These are phyloP conservation scores for Orientallactaga bullata DNA, from an alignment of 2,113 vertebrate genomes.

Conservation along the genomic window DNA sequence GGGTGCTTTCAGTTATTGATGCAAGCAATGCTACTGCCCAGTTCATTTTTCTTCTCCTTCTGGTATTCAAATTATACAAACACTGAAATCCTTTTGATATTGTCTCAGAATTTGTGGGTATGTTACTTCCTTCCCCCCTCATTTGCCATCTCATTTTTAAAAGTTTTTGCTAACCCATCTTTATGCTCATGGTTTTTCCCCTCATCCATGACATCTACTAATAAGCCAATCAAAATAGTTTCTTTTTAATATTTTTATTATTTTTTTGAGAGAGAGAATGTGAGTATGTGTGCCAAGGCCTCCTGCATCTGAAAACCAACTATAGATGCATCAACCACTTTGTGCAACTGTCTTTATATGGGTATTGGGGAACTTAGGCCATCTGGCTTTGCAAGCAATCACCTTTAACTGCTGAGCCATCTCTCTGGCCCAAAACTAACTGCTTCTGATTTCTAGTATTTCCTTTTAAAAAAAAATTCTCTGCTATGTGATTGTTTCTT, in stretches of 20 bases:
- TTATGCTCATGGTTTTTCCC: not conserved
- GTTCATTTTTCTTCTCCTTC: not conserved
- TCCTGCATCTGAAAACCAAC: too few relatives aligned
- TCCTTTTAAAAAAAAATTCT: not conserved
- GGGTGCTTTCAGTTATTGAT: not conserved
- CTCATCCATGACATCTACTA: not conserved
- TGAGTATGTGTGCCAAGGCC: too few relatives aligned
- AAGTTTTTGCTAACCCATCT: not conserved
- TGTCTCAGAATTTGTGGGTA: too few relatives aligned
- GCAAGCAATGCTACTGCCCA: not conserved
- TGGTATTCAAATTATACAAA: not conserved
- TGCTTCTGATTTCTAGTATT: not conserved
- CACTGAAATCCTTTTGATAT: not conserved
- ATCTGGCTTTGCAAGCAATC: too few relatives aligned
- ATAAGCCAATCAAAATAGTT: not conserved
- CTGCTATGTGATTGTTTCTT: not conserved
- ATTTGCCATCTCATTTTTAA: not conserved
- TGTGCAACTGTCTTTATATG: too few relatives aligned
- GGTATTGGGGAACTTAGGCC: too few relatives aligned
- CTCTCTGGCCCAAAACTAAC: too few relatives aligned
- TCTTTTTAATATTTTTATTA: not conserved
- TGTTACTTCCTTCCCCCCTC: not conserved
- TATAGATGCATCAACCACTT: too few relatives aligned
- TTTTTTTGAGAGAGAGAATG: too few relatives aligned
- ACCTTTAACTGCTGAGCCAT: too few relatives aligned